Conservation (phyloP, 2,797 vertebrate genomes). For the Psittacula echo region DNA sequence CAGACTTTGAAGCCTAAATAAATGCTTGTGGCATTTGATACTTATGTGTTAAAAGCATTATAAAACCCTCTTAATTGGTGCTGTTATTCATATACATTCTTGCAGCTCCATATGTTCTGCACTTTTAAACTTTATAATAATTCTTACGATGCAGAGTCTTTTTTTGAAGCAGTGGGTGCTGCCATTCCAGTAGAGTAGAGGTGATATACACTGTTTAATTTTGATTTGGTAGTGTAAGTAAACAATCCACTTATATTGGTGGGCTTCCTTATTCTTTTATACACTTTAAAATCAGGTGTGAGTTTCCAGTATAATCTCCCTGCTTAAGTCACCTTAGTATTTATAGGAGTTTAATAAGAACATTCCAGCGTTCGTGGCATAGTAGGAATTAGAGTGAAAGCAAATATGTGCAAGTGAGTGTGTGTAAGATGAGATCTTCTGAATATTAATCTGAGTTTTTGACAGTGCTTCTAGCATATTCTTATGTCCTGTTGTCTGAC, state of each 20-base stretch:
- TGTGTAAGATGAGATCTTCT: neutral
- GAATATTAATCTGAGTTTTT: neutral
- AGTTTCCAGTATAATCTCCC: neutral
- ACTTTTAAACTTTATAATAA: neutral
- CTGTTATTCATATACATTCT: neutral
- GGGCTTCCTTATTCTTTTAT: neutral
- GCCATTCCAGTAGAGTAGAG: neutral
- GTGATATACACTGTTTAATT: neutral
- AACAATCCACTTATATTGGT: neutral
- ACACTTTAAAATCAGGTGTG: neutral
- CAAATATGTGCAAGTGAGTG: neutral
- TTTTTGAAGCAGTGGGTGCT: neutral
- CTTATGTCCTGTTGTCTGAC: neutral
- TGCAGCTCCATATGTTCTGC: neutral
- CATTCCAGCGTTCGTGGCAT: neutral
- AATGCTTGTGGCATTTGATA: neutral
- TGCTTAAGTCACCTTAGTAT: neutral
- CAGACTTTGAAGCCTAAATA: neutral
- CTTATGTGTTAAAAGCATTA: neutral
- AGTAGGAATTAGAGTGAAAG: neutral
- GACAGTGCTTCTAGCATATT: neutral
- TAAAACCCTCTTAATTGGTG: neutral
- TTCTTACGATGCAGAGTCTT: neutral
- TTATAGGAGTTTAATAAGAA: neutral
- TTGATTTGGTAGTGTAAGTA: neutral